These are phyloP conservation scores for Aricia artaxerxes DNA, from an alignment of 2,888 invertebrate species.

Conservation along the genomic window DNA sequence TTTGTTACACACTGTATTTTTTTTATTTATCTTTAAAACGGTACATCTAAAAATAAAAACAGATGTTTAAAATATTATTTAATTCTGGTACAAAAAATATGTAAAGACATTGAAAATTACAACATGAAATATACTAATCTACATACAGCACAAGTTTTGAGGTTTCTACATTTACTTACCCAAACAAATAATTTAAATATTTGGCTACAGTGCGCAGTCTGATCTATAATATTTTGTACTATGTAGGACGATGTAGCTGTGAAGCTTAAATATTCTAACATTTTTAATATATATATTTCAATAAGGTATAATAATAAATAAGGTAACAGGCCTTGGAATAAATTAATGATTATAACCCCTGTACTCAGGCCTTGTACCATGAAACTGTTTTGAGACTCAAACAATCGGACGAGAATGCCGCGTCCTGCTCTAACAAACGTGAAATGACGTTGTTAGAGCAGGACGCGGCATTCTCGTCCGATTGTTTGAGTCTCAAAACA, in stretches of 20 bases:
- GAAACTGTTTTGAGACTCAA: too few relatives aligned
- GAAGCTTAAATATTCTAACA: not conserved
- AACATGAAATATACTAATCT: not conserved
- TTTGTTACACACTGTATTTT: too few relatives aligned
- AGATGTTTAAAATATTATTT: constrained; percentile 46
- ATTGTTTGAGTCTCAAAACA: too few relatives aligned
- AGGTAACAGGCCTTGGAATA: too few relatives aligned
- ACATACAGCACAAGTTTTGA: not conserved
- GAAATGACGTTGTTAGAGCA: too few relatives aligned
- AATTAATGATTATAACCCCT: too few relatives aligned
- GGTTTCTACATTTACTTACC: constrained; percentile 12
- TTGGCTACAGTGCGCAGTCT: constrained; percentile 68
- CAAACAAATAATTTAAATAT: constrained; percentile 39
- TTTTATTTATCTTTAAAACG: not conserved
- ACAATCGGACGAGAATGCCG: too few relatives aligned
- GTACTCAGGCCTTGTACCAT: too few relatives aligned
- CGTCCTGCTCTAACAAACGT: too few relatives aligned
- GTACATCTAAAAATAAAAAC: not conserved
- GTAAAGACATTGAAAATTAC: constrained; percentile 37
- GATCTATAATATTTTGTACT: constrained; percentile 40
- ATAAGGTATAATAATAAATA: too few relatives aligned
- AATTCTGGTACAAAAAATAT: constrained; percentile 61
- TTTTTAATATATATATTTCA: too few relatives aligned
- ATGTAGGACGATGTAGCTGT: not conserved
- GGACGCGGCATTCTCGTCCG: too few relatives aligned